A percentile compares a stretch with the other conserved stretches of the same genome.
phyloP scores from a whole-genome alignment of 2,113 vertebrate species.

The Gasterosteus aculeatus region DNA sequence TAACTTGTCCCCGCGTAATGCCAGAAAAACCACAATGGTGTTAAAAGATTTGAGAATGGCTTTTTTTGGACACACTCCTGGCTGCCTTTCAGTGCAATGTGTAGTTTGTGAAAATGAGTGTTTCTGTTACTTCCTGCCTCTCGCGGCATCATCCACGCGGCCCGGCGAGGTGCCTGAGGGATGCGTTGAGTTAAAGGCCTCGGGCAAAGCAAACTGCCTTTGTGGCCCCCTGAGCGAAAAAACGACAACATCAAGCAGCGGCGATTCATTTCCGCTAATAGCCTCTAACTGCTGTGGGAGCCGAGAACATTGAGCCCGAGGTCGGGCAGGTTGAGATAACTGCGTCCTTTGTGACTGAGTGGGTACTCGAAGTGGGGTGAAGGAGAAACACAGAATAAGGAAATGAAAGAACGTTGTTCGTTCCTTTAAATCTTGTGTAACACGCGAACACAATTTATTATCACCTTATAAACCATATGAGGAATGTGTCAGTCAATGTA shows the following conservation, averaged over 20 bases:
- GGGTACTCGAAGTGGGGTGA: neutral
- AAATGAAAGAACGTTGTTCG: neutral
- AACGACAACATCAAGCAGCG: conserved; percentile 30
- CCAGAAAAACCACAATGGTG: conserved; percentile 73
- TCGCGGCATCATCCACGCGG: conserved; percentile 12
- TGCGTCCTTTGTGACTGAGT: conserved; percentile 20
- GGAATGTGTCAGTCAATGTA: neutral
- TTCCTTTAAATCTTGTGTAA: neutral
- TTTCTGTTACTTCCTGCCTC: conserved; percentile 23
- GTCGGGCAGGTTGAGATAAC: neutral
- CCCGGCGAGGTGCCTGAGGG: conserved; percentile 45
- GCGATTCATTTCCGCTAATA: conserved; percentile 55
- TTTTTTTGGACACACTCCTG: conserved; percentile 38
- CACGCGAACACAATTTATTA: neutral
- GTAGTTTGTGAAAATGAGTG: conserved; percentile 38
- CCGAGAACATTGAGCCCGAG: neutral
- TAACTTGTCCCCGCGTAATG: neutral
- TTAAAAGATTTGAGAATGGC: conserved; percentile 38
- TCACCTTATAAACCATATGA: neutral
- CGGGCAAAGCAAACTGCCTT: conserved; percentile 50
- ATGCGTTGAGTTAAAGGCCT: conserved; percentile 51
- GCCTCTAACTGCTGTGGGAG: conserved; percentile 2
- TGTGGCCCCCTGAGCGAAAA: conserved; percentile 52
- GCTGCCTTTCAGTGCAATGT: conserved; percentile 1
- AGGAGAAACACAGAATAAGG: neutral